Base-by-base conservation (phyloP, 2,797 vertebrate species). In the Scyliorhinus canicula region DNA sequence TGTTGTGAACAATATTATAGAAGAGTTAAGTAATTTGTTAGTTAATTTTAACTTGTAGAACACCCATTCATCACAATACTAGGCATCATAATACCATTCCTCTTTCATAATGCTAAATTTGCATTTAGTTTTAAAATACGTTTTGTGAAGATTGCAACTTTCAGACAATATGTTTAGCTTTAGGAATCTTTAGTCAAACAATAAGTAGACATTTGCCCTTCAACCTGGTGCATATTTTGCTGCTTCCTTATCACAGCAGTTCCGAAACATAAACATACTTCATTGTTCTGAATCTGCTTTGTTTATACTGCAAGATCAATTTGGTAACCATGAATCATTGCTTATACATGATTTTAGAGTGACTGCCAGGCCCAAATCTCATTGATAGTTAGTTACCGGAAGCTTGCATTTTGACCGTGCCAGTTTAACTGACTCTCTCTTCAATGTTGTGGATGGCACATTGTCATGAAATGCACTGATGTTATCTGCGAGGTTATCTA, bases 201-300 rank as follows among this genome's bases (percentile, higher is more conserved):
- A 31, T 55, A 52, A 4, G 11, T 52, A 11, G 50, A 55, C 47
- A 3, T 79, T 86, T 86, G 24, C 47, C 84, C 84, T 31, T 12
- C 50, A 86, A 52, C 50, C 8, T 11, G 47, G 47, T 26, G 50
- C 84, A 86, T 28, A 86, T 28, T 86, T 86, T 44, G 9, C 8
- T 86, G 84, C 26, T 86, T 86, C 44, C 77, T 82, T 82, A 44
- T 85, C 44, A 50, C 26, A 28, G 47, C 7, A 8, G 40, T 44
- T 82, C n/a, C 16, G 40, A 40, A 24, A 79, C n/a, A 79, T 21
- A 79, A 44, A 31, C 16, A 79, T 12, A 40, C 44, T 40, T 44
- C 77, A 47, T 82, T 82, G 77, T 82, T 82, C 77, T 82, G 77
- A 82, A 82, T 44, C 77, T 82, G 77, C 77, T 40, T 44, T 82